These are phyloP conservation scores for Rhinogobio ventralis DNA, from an alignment of 2,797 vertebrate genomes.

Conservation along the genomic window DNA sequence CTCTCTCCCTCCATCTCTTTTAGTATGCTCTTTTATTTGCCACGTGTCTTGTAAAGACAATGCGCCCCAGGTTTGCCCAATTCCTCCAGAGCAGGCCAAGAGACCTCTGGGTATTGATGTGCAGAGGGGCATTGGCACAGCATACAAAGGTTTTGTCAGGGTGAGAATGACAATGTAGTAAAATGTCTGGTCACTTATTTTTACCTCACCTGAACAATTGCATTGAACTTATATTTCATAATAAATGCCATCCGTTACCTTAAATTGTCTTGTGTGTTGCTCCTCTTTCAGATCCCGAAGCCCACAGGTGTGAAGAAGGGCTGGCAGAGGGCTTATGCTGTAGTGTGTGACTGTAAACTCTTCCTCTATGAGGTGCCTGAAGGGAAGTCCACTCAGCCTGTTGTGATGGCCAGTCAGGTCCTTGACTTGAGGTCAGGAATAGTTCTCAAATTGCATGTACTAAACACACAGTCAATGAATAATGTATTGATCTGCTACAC, in stretches of 20 bases:
- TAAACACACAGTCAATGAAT: background rate
- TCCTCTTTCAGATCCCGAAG: slow-evolving; percentile 87
- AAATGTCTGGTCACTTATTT: background rate
- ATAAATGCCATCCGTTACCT: background rate
- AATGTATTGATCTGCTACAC: background rate
- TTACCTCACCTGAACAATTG: background rate
- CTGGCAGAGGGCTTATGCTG: slow-evolving; percentile 94
- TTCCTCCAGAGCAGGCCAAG: slow-evolving; percentile 93
- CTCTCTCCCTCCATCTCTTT: background rate
- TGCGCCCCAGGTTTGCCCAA: slow-evolving; percentile 92
- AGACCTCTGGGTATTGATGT: slow-evolving; percentile 95
- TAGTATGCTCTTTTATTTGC: slow-evolving; percentile 96
- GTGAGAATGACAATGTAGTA: slow-evolving; percentile 71
- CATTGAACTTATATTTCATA: background rate
- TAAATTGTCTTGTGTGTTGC: background rate
- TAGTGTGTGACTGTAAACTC: slow-evolving; percentile 96
- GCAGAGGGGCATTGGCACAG: slow-evolving; percentile 94
- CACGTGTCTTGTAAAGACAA: slow-evolving; percentile 94
- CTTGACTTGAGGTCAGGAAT: slow-evolving; percentile 90
- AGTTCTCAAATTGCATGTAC: background rate
- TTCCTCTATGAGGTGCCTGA: slow-evolving; percentile 95
- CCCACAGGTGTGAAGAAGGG: slow-evolving; percentile 97
- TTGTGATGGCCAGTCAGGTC: slow-evolving; percentile 89
- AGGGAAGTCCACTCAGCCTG: slow-evolving; percentile 93
- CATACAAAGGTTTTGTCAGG: slow-evolving; percentile 96